Evolutionary conservation across 2,888 invertebrate genomes (phyloP).

Genomic region (Koerneria pararmatus): DNA sequence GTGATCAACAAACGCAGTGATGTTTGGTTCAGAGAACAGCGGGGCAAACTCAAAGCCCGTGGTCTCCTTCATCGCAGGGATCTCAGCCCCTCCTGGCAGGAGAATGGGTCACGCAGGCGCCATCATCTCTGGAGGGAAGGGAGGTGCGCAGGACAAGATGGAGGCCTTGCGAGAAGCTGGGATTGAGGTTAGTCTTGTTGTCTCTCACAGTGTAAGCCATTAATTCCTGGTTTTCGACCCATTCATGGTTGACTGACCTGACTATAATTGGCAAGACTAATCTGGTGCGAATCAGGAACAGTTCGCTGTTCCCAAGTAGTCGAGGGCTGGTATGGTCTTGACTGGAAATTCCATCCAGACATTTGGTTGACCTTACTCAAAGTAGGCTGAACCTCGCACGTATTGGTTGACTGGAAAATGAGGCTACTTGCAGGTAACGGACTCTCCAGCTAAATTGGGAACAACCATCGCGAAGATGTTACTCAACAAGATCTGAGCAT

Average conservation of each 20-base stretch:
- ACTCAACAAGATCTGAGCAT: slow-evolving; percentile 16
- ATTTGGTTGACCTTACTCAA: no score
- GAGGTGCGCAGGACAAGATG: slow-evolving; percentile 45
- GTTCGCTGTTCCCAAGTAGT: no score
- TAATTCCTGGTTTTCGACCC: neutral
- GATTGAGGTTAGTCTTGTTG: slow-evolving; percentile 29
- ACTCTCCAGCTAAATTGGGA: slow-evolving; percentile 44
- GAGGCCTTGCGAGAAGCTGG: slow-evolving; percentile 43
- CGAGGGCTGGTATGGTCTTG: no score
- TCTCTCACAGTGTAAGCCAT: neutral
- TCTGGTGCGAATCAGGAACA: no score
- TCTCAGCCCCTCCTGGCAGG: slow-evolving; percentile 76
- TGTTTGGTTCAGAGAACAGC: slow-evolving; percentile 21
- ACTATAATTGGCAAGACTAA: no score
- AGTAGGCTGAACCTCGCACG: no score
- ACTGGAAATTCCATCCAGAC: no score
- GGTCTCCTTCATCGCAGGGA: slow-evolving; percentile 95
- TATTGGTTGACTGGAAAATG: neutral
- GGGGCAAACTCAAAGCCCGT: slow-evolving; percentile 81
- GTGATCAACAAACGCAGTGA: no score
- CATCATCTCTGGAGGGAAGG: slow-evolving; percentile 47
- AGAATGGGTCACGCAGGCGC: slow-evolving; percentile 31
- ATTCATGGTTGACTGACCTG: no score
- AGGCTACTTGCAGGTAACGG: slow-evolving; percentile 26
- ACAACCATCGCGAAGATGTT: slow-evolving; percentile 31